Base-by-base conservation (phyloP, 1,140 invertebrate species). In the Spodoptera litura region DNA sequence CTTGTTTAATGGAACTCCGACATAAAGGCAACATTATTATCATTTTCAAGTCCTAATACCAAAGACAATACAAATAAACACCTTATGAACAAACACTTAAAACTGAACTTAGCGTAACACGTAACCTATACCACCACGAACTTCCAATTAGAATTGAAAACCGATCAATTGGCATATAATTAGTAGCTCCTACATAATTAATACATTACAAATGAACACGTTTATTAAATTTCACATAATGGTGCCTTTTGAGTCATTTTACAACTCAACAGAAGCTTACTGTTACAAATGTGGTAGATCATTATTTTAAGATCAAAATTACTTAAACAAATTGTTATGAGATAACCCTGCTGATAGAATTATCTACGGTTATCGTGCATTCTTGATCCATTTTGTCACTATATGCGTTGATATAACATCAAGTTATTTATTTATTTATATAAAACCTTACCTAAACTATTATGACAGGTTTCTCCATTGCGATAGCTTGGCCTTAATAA, bases 301-400 rank as follows among this genome's bases (percentile, higher is more conserved):
- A 61, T 62, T 71, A 6, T 27, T 20, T 64, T 55, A 35, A 27
- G 78, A 79, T 77, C 66, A 82, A 64, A 27, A 68, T 72, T 3
- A 64, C 53, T 73, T 61, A 77, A 53, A 73, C 71, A 71, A 59
- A 76, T 13, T 20, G 27, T 25, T n/a, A 6, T 44, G 38, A 9
- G 71, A 82, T 80, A 74, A 78, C 78, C 73, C 77, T 72, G 56
- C 38, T 56, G 70, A 38, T 35, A 44, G 56, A 71, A 80, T 80
- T 53, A 75, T 78, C 78, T 70, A 10, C 25, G 44, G 51, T 52
- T 73, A 62, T 72, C 59, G 58, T 66, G 12, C 13, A 79, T 73
- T 77, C 74, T 77, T 77, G 74, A 66, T 77, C 74, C 20, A 62
- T 74, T 61, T 62, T 27, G 15, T 64, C 38, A 61, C 25, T 10